Conservation (phyloP, 2,888 invertebrate species). For the Heteromurus nitidus region DNA sequence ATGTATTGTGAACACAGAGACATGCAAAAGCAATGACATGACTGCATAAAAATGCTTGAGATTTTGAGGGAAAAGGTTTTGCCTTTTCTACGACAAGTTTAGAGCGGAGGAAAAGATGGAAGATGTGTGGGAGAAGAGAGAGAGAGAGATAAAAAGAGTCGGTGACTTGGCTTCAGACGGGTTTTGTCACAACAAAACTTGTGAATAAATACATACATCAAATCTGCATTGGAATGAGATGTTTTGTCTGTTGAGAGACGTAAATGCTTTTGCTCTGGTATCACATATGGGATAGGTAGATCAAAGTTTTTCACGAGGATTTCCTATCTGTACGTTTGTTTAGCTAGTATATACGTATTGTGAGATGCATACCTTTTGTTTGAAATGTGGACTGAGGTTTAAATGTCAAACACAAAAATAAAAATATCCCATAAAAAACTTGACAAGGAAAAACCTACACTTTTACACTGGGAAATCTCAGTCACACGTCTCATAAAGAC, state of each 20-base stretch:
- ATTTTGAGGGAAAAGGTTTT: conserved; percentile 21
- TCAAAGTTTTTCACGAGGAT: too few species aligned
- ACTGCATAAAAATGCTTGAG: conserved; percentile 34
- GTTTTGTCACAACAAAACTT: conserved; percentile 60
- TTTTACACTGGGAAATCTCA: too few species aligned
- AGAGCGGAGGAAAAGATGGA: neutral
- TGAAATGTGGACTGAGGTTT: too few species aligned
- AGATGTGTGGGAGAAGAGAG: conserved; percentile 31
- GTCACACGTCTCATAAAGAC: too few species aligned
- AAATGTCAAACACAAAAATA: too few species aligned
- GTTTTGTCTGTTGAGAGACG: conserved; percentile 7
- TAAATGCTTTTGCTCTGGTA: too few species aligned
- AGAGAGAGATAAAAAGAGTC: too few species aligned
- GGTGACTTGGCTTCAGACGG: conserved; percentile 49
- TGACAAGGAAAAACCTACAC: too few species aligned
- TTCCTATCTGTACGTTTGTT: too few species aligned
- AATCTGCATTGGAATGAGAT: conserved; percentile 56
- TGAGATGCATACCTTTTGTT: neutral
- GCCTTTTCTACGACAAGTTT: too few species aligned
- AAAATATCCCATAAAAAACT: too few species aligned
- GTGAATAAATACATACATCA: conserved; percentile 57
- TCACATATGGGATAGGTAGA: too few species aligned
- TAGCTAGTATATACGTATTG: neutral
- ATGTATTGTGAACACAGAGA: neutral
- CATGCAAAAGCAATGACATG: conserved; percentile 10